Percentiles rank a stretch among this genome's conserved stretches.
phyloP scores from a whole-genome alignment of 2,888 invertebrate genomes.

The Tiliacea aurago region DNA sequence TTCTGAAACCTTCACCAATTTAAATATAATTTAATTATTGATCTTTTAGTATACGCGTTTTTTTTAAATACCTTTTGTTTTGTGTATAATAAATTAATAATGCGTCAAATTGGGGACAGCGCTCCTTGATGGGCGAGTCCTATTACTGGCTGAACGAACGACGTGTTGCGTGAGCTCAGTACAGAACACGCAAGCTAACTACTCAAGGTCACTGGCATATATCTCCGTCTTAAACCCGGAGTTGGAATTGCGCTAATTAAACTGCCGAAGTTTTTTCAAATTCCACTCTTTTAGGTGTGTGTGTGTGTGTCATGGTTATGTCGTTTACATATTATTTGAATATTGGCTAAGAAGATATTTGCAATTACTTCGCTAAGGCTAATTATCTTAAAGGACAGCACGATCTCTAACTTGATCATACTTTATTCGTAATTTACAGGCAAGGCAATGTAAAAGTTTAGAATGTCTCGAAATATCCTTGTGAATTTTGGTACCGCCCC shows the following conservation, averaged over 20 bases:
- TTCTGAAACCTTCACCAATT: no score
- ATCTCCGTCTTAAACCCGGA: no score
- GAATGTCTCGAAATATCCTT: conserved; percentile 48
- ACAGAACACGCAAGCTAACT: no score
- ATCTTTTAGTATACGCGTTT: no score
- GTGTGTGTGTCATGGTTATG: neutral
- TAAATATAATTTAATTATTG: no score
- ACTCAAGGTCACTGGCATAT: no score
- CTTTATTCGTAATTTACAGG: conserved; percentile 35
- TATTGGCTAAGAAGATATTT: conserved; percentile 6
- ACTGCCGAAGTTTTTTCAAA: conserved; percentile 23
- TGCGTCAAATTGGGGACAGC: no score
- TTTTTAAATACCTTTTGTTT: no score
- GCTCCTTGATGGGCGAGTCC: no score
- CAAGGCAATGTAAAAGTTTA: conserved; percentile 46
- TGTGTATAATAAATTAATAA: no score
- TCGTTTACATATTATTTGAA: conserved; percentile 25
- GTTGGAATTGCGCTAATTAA: conserved; percentile 25
- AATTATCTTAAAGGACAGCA: conserved; percentile 42
- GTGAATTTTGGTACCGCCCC: conserved; percentile 21
- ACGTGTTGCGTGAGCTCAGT: no score
- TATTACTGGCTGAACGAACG: no score
- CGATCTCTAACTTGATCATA: conserved; percentile 28
- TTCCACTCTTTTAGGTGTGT: neutral
- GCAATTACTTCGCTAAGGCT: conserved; percentile 34